Percentiles rank a stretch among this genome's conserved stretches.
phyloP scores from a whole-genome alignment of 2,797 vertebrate species.

The Adrianichthys oophorus region DNA sequence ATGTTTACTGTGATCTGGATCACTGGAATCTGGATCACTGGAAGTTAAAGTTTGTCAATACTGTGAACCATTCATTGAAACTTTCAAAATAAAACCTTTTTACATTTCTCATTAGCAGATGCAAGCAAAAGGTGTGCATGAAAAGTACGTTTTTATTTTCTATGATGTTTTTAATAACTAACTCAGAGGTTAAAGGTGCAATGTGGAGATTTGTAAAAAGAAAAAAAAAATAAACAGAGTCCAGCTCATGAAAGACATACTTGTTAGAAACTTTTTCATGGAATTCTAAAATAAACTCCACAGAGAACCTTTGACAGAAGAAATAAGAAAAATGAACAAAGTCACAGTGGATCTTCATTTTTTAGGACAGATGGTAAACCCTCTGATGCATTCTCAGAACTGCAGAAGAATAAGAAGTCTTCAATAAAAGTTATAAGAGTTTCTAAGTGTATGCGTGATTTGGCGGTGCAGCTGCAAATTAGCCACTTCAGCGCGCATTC shows the following conservation, averaged over 20 bases:
- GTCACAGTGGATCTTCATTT: slow-evolving; percentile 52
- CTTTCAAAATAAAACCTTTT: too few relatives aligned
- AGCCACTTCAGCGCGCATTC: background rate
- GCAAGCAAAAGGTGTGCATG: slow-evolving; percentile 1
- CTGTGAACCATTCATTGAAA: too few relatives aligned
- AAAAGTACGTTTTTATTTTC: slow-evolving; percentile 20
- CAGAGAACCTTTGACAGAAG: slow-evolving; percentile 29
- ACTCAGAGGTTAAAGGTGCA: slow-evolving; percentile 29
- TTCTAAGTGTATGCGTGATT: background rate
- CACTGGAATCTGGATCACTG: too few relatives aligned
- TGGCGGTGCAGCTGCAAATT: background rate
- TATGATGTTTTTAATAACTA: slow-evolving; percentile 19
- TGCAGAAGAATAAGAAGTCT: background rate
- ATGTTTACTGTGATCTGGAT: too few relatives aligned
- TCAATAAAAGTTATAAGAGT: background rate
- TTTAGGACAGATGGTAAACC: background rate
- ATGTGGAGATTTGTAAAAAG: slow-evolving; percentile 32
- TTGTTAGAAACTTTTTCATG: background rate
- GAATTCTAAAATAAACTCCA: slow-evolving; percentile 27
- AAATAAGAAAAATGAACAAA: slow-evolving; percentile 38
- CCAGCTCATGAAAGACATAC: background rate
- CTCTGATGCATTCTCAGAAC: background rate
- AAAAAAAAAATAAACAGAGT: background rate
- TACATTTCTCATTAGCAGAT: background rate
- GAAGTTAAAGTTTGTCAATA: too few relatives aligned